Conservation (phyloP, 2,113 vertebrate species). For the Neopipo cinnamomea region DNA sequence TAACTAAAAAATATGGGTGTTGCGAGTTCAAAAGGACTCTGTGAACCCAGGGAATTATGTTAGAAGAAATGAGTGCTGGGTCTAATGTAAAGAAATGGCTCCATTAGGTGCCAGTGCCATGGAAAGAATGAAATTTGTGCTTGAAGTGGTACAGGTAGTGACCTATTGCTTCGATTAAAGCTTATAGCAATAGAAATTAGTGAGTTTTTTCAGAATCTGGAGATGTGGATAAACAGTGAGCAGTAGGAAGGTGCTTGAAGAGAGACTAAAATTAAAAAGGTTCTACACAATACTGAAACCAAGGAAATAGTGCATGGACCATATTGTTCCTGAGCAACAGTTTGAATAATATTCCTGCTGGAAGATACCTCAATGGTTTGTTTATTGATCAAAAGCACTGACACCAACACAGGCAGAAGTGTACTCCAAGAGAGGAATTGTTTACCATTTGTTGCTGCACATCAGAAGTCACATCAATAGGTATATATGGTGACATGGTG, state of each 20-base stretch:
- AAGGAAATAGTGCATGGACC: neutral
- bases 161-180: neutral
- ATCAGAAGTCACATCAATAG: constrained; percentile 22
- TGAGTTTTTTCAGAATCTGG: neutral
- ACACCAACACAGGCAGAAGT: neutral
- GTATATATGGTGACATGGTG: neutral
- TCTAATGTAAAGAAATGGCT: neutral
- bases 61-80: neutral
- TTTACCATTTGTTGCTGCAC: constrained; percentile 50
- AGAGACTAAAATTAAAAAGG: neutral
- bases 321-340: neutral
- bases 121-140: neutral
- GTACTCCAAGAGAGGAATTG: neutral
- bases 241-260: neutral
- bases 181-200: neutral
- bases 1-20: neutral
- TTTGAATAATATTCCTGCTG: neutral
- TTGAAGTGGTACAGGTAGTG: neutral
- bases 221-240: neutral
- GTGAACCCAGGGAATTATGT: neutral
- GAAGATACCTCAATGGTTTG: neutral
- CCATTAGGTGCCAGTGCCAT: neutral
- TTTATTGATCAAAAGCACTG: constrained; percentile 48
- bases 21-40: neutral
- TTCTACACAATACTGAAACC: neutral